These are phyloP conservation scores for Grammomys surdaster DNA, from an alignment of 2,113 vertebrate species.

Conservation along the genomic window DNA sequence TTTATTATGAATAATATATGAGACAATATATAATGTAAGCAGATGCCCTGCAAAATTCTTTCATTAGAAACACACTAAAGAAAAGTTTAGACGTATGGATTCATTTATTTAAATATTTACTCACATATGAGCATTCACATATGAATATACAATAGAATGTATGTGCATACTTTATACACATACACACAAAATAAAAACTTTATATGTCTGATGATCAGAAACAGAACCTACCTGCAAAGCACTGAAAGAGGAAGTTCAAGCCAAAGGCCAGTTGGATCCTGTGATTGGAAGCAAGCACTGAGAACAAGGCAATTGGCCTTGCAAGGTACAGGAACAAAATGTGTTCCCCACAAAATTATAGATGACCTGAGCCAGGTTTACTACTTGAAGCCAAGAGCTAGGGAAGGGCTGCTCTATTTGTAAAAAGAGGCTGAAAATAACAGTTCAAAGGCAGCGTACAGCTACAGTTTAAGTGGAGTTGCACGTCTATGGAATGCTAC, in stretches of 20 bases:
- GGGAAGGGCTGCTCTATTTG: slow-evolving; percentile 51
- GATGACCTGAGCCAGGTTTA: slow-evolving; percentile 68
- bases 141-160: not conserved
- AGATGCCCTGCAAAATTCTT: slow-evolving; percentile 19
- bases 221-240: slow-evolving; percentile 55
- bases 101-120: slow-evolving; percentile 3
- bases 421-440: slow-evolving; percentile 67
- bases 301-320: slow-evolving; percentile 57
- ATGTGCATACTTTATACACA: not conserved
- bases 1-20: slow-evolving; percentile 30
- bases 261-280: slow-evolving; percentile 37
- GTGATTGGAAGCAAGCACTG: slow-evolving; percentile 41
- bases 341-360: slow-evolving; percentile 71
- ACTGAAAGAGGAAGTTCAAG: not conserved
- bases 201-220: slow-evolving; percentile 44
- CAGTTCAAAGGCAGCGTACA: slow-evolving; percentile 53
- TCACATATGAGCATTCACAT: not conserved
- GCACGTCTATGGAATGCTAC: slow-evolving; percentile 36
- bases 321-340: slow-evolving; percentile 68
- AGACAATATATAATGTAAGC: not conserved
- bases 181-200: not conserved
- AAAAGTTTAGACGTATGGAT: not conserved
- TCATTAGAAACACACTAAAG: slow-evolving; percentile 1
- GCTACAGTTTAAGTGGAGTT: slow-evolving; percentile 49
- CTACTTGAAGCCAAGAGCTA: slow-evolving; percentile 59